A percentile compares a stretch with the other conserved stretches of the same genome.
Evolutionary conservation across 2,797 vertebrate genomes (phyloP).

Genomic region (Masticophis lateralis): DNA sequence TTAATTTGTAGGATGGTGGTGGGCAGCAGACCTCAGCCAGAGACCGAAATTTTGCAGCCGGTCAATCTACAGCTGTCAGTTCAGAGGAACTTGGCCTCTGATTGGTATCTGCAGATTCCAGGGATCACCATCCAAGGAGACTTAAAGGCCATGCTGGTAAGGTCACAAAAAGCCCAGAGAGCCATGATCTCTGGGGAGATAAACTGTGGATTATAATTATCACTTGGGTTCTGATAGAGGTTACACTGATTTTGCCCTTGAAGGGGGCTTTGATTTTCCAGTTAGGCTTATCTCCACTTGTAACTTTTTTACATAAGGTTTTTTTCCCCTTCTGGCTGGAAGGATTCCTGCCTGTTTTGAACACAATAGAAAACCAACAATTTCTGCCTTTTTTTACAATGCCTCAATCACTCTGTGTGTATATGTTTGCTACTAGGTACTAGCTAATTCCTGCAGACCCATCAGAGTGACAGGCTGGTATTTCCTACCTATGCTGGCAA

Average conservation of each 20-base stretch:
- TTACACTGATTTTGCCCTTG: background rate
- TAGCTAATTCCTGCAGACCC: background rate
- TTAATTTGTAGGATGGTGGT: conserved; percentile 66
- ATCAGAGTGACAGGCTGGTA: background rate
- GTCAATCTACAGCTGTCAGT: conserved; percentile 86
- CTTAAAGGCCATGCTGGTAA: conserved; percentile 91
- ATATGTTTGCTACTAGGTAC: background rate
- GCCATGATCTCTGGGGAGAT: background rate
- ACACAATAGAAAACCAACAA: background rate
- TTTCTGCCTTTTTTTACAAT: background rate
- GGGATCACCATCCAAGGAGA: conserved; percentile 85
- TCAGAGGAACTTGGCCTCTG: conserved; percentile 86
- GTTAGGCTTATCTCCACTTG: background rate
- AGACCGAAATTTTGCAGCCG: conserved; percentile 83
- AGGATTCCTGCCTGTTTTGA: background rate
- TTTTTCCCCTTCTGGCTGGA: background rate
- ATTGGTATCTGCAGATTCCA: conserved; percentile 86
- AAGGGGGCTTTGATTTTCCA: background rate
- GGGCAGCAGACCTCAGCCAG: conserved; percentile 57
- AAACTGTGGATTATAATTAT: background rate
- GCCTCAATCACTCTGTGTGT: background rate
- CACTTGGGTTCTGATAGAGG: background rate
- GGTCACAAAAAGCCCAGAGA: rapidly evolving
- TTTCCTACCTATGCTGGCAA: background rate
- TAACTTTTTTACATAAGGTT: background rate